phyloP scores from a whole-genome alignment of 1,140 invertebrate species.

The Pentalonia nigronervosa region DNA sequence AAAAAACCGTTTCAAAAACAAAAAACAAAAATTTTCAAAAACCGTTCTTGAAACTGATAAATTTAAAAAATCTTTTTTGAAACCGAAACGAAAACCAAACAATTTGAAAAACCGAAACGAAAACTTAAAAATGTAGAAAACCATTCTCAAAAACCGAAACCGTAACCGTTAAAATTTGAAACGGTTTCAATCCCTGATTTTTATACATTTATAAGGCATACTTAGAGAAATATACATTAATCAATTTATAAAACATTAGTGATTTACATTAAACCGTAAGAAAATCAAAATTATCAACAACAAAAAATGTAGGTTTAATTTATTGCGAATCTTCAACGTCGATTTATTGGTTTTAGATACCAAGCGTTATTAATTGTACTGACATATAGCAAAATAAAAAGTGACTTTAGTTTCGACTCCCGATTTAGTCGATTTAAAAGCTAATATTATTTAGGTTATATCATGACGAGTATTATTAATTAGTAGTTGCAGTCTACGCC shows the following conservation, averaged over 20 bases:
- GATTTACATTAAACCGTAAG: neutral
- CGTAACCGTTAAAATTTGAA: no score
- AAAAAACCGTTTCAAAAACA: no score
- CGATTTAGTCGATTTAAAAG: neutral
- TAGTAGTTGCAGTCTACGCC: neutral
- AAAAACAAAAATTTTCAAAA: no score
- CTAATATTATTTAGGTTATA: neutral
- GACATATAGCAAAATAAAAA: neutral
- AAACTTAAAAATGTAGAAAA: no score
- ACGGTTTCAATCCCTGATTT: no score
- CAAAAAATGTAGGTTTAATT: neutral
- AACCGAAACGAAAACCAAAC: no score
- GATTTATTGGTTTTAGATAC: neutral
- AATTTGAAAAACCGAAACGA: no score
- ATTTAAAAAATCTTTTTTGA: no score
- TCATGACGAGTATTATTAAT: neutral
- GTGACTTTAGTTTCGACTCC: neutral
- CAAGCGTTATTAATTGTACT: neutral
- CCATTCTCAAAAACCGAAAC: no score
- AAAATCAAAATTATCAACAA: neutral
- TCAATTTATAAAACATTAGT: neutral
- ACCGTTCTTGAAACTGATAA: no score
- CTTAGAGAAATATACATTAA: neutral
- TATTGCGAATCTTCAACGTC: neutral
- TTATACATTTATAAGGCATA: no score